Conservation (phyloP, 2,888 invertebrate species). For the Bellardia pandia region DNA sequence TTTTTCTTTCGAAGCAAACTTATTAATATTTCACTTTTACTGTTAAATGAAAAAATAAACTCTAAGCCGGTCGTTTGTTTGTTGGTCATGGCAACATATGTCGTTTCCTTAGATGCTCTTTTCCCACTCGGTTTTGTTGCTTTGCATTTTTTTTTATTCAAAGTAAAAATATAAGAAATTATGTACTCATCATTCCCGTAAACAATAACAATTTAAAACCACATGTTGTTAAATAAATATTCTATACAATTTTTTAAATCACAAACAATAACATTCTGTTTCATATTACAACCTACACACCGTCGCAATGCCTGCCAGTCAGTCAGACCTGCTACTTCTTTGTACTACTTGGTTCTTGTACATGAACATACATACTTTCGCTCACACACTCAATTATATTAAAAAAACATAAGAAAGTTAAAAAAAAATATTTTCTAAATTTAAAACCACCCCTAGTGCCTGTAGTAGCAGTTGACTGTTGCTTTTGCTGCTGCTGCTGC, state of each 20-base stretch:
- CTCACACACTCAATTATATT: constrained; percentile 39
- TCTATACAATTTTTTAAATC: constrained; percentile 52
- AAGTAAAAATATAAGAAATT: constrained; percentile 34
- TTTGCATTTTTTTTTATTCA: constrained; percentile 3
- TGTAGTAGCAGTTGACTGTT: constrained; percentile 15
- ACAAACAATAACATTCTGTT: constrained; percentile 43
- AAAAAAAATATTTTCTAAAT: constrained; percentile 57
- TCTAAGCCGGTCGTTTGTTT: constrained; percentile 36
- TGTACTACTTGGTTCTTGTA: constrained; percentile 12
- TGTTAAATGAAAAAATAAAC: not conserved
- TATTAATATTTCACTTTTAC: constrained; percentile 12
- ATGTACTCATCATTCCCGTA: constrained; percentile 49
- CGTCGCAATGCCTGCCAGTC: constrained; percentile 23
- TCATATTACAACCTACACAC: constrained; percentile 58
- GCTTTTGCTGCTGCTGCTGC: not conserved
- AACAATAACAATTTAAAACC: constrained; percentile 60
- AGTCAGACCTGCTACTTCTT: constrained; percentile 5
- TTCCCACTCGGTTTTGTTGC: not conserved
- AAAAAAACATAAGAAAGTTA: constrained; percentile 32
- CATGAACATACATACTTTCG: not conserved
- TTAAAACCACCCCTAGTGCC: constrained; percentile 62
- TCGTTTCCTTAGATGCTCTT: constrained; percentile 33
- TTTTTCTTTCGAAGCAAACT: not conserved
- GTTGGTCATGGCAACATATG: constrained; percentile 61
- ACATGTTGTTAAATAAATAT: constrained; percentile 67